Base-by-base conservation (phyloP, 2,888 invertebrate genomes). In the Drosophila hamatofila region DNA sequence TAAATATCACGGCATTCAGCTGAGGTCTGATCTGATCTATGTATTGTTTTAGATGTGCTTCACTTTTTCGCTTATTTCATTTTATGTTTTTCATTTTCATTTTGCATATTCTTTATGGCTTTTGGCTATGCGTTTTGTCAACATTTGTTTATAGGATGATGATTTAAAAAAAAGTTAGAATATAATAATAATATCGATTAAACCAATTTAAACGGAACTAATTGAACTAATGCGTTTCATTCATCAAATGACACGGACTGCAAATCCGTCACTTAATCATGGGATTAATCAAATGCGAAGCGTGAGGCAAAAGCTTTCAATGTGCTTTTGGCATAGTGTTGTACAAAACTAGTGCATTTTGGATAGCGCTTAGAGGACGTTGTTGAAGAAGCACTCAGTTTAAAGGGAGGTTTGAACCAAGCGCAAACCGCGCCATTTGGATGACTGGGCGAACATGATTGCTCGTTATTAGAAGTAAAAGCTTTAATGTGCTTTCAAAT, bases 1-100 rank as follows among this genome's bases (percentile, higher is more conserved):
- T 89, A 89, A 89, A 91, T 91, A 91, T 91, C 91, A 92, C 92
- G 90, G 91, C 91, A 90, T 91, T 91, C 87, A 91, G 91, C 91
- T 92, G 91, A 91, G 92, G 91, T 91, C 90, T 84, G 80, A 81
- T 85, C 82, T 88, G 89, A 85, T 88, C 76, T 80, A 75, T 90
- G 60, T 83, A 56, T 73, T 76, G 81, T 54, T 64, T 63, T 76
- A 65, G 58, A 75, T 64, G 66, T 79, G 54, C 67, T 71, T 63
- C 56, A 33, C 70, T 44, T 59, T 49, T 42, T 42, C 9, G 1
- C 37, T 65, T 49, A 60, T 11, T 41, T 18, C 14, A 35, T 12
- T 27, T 16, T 16, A 2, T 33, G 2, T 18, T 3, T 42, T 11
- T 18, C 6, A 1, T 35, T 35, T 35, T 14, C 35, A 14, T 14